phyloP scores from a whole-genome alignment of 2,888 invertebrate genomes.

The Nomada lathburiana region DNA sequence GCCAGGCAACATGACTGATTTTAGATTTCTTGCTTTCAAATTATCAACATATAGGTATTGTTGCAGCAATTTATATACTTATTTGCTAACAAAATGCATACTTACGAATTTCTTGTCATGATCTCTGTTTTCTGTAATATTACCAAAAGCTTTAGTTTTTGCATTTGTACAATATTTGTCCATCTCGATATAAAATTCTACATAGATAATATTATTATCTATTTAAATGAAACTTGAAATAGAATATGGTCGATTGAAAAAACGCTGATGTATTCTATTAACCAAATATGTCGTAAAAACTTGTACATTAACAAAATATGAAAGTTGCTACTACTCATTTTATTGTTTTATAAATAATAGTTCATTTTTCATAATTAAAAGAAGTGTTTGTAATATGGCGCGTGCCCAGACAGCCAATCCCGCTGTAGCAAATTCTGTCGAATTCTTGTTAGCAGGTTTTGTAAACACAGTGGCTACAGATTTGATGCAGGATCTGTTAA shows the following conservation, averaged over 20 bases:
- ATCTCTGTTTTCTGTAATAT: not conserved
- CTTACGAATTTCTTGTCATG: constrained; percentile 24
- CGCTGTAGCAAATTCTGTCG: too few species aligned
- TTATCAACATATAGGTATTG: too few species aligned
- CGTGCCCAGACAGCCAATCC: too few species aligned
- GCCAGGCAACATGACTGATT: too few species aligned
- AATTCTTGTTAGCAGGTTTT: too few species aligned
- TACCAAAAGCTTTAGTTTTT: not conserved
- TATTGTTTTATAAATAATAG: not conserved
- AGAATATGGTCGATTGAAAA: not conserved
- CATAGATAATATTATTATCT: not conserved
- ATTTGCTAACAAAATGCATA: not conserved
- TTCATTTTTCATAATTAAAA: not conserved
- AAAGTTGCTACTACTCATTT: not conserved
- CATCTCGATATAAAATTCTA: constrained; percentile 3
- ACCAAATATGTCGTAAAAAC: not conserved
- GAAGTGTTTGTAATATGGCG: not conserved
- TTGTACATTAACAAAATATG: not conserved
- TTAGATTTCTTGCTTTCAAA: too few species aligned
- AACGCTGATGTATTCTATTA: not conserved
- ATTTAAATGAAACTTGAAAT: not conserved
- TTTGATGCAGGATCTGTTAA: too few species aligned
- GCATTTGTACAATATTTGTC: constrained; percentile 4
- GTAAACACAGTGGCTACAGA: too few species aligned
- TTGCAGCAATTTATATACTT: not conserved